Base-by-base conservation (phyloP, 53 echinoderm and acorn worm species). In the Holothuria scabra region DNA sequence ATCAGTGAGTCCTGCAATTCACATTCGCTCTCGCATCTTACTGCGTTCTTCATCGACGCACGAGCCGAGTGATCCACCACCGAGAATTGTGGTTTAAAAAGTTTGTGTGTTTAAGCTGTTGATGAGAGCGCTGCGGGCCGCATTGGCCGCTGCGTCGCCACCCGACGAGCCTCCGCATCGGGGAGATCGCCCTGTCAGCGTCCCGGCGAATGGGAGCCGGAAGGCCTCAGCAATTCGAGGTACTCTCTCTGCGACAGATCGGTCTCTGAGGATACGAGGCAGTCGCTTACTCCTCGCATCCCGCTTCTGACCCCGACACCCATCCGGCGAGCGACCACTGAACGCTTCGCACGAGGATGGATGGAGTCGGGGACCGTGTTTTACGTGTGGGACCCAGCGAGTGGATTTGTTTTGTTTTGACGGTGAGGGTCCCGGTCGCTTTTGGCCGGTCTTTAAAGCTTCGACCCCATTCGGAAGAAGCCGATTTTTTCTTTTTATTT, bases 31-130 rank as follows among this genome's bases (percentile, higher is more conserved):
- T 88, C 91, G 94, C 94, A 91, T 85, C 87, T 91, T 79, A 85
- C 89, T 91, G 94, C 94, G 91, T 84, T 91, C 87, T 89, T 93
- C 93, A 93, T 93, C 91, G 90, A 89, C 91, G 91, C 94, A 89
- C 91, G 91, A 90, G 92, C 89, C 95, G 90, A 92, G 95, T 90
- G 95, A 95, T 92, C 95, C 95, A 90, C 90, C 92, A 74, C 89
- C 86, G 74, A 94, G 91, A 94, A 87, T 94, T 94, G 89, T 94
- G 60, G 12, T 71, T 35, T 6, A 35, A n/a, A n/a, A n/a, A n/a
- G n/a, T n/a, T n/a, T n/a, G n/a, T n/a, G n/a, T n/a, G n/a, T n/a
- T n/a, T n/a, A n/a, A n/a, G n/a, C n/a, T n/a, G n/a, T n/a, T n/a
- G n/a, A n/a, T n/a, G n/a, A n/a, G 19, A 23, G 26, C n/a, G n/a